Evolutionary conservation across 2,113 vertebrate species (phyloP).

Genomic region (Ovibos moschatus): DNA sequence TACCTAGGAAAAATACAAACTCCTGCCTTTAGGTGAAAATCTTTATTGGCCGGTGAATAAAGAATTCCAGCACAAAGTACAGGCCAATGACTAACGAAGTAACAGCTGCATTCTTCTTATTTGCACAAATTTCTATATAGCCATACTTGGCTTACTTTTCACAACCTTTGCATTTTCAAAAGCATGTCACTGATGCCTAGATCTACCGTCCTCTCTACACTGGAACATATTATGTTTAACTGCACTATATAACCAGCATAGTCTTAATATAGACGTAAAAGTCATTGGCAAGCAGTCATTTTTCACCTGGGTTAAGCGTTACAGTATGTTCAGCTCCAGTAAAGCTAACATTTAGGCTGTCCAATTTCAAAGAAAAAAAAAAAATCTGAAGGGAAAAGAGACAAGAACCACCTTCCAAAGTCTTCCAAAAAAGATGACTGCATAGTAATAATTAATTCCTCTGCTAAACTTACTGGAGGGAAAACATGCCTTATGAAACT

Average conservation of each 20-base stretch:
- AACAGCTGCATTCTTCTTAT: not conserved
- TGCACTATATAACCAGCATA: not conserved
- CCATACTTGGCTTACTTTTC: not conserved
- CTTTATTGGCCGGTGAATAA: not conserved
- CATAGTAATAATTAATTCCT: not conserved
- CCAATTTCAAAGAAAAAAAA: conserved; percentile 34
- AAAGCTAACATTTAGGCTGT: conserved; percentile 56
- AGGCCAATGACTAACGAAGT: not conserved
- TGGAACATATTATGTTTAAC: conserved; percentile 8
- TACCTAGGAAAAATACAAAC: not conserved
- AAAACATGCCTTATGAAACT: not conserved
- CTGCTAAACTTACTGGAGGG: not conserved
- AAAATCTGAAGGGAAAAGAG: conserved; percentile 12
- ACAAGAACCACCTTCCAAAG: conserved; percentile 4
- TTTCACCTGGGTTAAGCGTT: conserved; percentile 61
- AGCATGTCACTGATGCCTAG: not conserved
- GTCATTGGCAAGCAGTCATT: conserved; percentile 46
- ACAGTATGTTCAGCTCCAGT: conserved; percentile 9
- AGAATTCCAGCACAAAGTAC: not conserved
- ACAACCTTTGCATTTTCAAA: not conserved
- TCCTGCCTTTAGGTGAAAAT: not conserved
- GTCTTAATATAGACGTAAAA: conserved; percentile 57
- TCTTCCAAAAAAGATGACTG: not conserved
- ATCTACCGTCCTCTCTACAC: not conserved
- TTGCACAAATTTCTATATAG: not conserved